Evolutionary conservation across 2,797 vertebrate species (phyloP).

Genomic region (Enteromius paludinosus): DNA sequence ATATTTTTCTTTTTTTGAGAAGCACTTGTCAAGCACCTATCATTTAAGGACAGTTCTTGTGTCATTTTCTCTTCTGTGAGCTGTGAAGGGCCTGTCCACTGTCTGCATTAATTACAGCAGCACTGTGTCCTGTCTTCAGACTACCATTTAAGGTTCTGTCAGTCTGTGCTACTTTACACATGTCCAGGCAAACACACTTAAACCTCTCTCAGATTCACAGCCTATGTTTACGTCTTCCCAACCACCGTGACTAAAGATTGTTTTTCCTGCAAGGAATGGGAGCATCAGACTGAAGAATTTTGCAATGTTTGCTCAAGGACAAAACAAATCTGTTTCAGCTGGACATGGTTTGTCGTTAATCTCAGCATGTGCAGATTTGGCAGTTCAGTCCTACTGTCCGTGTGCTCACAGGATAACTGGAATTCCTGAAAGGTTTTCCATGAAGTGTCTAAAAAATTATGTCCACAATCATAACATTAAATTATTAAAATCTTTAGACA

Average conservation of each 20-base stretch:
- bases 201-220: background rate
- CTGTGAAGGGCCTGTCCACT: background rate
- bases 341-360: constrained; percentile 23
- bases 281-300: constrained; percentile 19
- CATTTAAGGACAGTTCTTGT: background rate
- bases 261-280: constrained; percentile 24
- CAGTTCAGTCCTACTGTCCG: background rate
- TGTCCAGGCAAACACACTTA: constrained; percentile 1
- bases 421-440: constrained; percentile 14
- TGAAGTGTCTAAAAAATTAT: background rate
- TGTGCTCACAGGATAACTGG: constrained; percentile 1
- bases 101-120: constrained; percentile 18
- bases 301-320: constrained; percentile 28
- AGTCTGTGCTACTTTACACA: constrained; percentile 6
- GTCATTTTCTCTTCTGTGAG: constrained; percentile 5
- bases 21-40: background rate
- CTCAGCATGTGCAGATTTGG: background rate
- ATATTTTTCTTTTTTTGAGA: background rate
- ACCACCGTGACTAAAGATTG: background rate
- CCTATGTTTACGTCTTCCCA: background rate
- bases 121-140: background rate
- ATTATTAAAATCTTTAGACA: background rate
- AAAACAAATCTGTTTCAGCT: constrained; percentile 21
- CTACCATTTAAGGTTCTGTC: constrained; percentile 5
- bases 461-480: background rate